These are phyloP conservation scores for Fundulus diaphanus DNA, from an alignment of 2,797 vertebrate species.

Conservation along the genomic window DNA sequence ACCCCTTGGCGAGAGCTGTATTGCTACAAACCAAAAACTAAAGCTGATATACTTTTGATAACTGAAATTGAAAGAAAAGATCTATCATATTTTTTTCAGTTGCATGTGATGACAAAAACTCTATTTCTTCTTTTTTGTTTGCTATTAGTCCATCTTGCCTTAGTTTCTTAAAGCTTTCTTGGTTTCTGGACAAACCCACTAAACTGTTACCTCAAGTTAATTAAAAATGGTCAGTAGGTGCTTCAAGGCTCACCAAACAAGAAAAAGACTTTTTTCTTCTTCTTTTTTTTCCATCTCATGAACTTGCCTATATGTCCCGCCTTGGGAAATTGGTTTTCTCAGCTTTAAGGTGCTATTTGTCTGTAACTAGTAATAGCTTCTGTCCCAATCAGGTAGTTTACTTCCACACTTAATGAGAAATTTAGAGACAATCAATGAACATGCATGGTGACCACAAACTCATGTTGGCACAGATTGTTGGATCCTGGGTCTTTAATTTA, in stretches of 20 bases:
- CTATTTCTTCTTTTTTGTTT: too few relatives aligned
- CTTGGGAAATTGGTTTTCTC: conserved; percentile 31
- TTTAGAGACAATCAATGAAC: conserved; percentile 10
- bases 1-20: too few relatives aligned
- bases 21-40: too few relatives aligned
- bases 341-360: conserved; percentile 29
- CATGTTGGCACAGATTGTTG: not conserved
- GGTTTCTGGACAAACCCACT: not conserved
- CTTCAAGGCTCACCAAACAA: conserved; percentile 11
- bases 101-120: too few relatives aligned
- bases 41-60: too few relatives aligned
- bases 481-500: not conserved
- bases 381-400: conserved; percentile 7
- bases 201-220: conserved; percentile 7
- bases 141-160: not conserved
- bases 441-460: not conserved
- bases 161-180: not conserved
- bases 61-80: too few relatives aligned
- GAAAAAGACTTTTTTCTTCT: not conserved
- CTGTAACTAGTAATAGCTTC: conserved; percentile 10
- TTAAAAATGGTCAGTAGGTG: conserved; percentile 8
- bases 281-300: conserved; percentile 1
- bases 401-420: conserved; percentile 13
- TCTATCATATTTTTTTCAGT: too few relatives aligned
- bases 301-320: conserved; percentile 19